Evolutionary conservation across 2,797 vertebrate species (phyloP).

Genomic region (Smutsia gigantea): DNA sequence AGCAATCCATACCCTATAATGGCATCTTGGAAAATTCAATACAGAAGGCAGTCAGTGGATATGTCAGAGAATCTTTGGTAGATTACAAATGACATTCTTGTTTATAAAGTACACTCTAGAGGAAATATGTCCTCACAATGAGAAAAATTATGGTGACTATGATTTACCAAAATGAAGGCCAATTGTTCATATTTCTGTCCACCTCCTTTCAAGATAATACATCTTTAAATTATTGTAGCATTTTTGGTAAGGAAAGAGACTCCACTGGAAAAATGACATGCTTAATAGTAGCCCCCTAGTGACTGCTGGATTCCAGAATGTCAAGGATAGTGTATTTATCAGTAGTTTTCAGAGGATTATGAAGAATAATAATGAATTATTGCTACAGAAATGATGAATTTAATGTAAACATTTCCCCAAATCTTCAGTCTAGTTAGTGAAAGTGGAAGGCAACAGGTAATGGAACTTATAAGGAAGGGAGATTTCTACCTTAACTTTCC

Average conservation of each 20-base stretch:
- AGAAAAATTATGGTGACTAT: not conserved
- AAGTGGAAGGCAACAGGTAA: not conserved
- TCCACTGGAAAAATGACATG: not conserved
- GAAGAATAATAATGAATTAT: not conserved
- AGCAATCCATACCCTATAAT: not conserved
- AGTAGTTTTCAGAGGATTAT: not conserved
- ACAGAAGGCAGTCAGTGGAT: not conserved
- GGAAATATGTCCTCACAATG: not conserved
- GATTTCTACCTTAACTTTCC: not conserved
- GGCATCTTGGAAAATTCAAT: not conserved
- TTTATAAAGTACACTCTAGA: not conserved
- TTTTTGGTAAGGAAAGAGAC: not conserved
- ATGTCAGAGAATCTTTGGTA: not conserved
- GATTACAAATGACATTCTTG: not conserved
- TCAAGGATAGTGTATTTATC: not conserved
- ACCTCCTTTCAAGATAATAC: not conserved
- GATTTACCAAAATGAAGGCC: not conserved
- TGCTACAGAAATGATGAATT: not conserved
- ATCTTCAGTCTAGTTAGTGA: not conserved
- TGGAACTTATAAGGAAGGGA: not conserved
- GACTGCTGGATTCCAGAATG: not conserved
- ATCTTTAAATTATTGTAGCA: slow-evolving; percentile 4
- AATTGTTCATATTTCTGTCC: not conserved
- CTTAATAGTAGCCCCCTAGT: not conserved
- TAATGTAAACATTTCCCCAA: not conserved